These are phyloP conservation scores for Tretioscincus oriximinensis DNA, from an alignment of 2,113 vertebrate genomes.

Conservation along the genomic window DNA sequence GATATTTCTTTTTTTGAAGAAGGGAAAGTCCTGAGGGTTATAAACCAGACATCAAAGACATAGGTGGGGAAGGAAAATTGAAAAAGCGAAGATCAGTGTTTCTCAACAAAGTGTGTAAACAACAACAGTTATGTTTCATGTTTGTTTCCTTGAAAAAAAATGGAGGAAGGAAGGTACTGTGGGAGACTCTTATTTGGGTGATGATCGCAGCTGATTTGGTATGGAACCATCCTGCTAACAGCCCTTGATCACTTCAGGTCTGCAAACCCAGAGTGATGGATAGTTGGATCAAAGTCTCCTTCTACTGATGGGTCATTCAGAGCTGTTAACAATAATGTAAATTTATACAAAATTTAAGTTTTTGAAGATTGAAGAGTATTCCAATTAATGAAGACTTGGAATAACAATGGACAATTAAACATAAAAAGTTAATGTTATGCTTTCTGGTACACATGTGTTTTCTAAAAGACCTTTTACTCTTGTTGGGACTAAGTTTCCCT, in stretches of 20 bases:
- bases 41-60: not conserved
- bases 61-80: not conserved
- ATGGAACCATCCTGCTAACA: no score
- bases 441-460: not conserved
- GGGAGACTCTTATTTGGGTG: no score
- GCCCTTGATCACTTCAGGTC: not conserved
- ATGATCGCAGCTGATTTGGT: no score
- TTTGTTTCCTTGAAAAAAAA: not conserved
- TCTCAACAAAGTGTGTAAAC: not conserved
- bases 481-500: no score
- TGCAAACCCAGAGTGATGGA: not conserved
- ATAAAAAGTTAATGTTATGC: not conserved
- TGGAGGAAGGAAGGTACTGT: no score
- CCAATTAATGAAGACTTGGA: not conserved
- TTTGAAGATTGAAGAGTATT: not conserved
- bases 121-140: no score
- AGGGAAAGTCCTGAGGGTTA: not conserved
- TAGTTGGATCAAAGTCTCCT: not conserved
- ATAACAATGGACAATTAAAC: not conserved
- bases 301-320: not conserved
- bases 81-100: not conserved
- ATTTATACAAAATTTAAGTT: not conserved
- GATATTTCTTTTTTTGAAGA: no score
- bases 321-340: not conserved
- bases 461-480: no score